Conservation (phyloP, 1,140 invertebrate species). For the Neuroterus valhalla region DNA sequence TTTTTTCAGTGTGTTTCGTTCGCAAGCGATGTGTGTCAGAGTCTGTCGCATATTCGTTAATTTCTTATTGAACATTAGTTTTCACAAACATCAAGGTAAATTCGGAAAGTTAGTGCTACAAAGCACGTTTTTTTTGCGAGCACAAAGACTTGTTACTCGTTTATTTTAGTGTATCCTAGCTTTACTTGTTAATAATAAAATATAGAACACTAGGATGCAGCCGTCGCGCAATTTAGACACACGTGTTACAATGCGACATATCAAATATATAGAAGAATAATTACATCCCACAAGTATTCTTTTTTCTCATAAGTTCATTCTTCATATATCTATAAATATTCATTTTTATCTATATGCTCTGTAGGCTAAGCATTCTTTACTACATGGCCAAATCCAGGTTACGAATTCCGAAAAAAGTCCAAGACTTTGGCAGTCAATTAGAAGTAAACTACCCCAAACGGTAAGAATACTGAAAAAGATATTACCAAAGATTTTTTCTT, state of each 20-base stretch:
- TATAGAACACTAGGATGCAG: constrained; percentile 69
- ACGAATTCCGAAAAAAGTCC: constrained; percentile 44
- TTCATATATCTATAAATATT: constrained; percentile 39
- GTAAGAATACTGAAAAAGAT: not conserved
- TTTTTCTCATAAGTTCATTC: constrained; percentile 19
- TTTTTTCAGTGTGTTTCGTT: not conserved
- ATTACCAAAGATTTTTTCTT: not conserved
- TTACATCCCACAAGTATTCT: constrained; percentile 12
- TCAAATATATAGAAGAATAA: constrained; percentile 69
- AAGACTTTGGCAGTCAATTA: no score
- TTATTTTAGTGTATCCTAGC: constrained; percentile 45
- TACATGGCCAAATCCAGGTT: constrained; percentile 60
- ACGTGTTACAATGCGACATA: constrained; percentile 68
- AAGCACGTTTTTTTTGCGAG: constrained; percentile 34
- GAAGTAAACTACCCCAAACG: not conserved
- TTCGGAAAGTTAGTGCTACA: constrained; percentile 31
- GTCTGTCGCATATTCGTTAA: not conserved
- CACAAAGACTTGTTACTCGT: constrained; percentile 36
- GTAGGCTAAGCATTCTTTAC: constrained; percentile 62
- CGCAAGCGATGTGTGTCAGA: constrained; percentile 6
- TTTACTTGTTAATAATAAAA: constrained; percentile 70
- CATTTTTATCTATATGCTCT: constrained; percentile 52
- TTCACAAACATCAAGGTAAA: constrained; percentile 41
- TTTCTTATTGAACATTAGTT: not conserved
- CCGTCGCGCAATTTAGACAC: constrained; percentile 65